Base-by-base conservation (phyloP, 2,113 vertebrate genomes). In the Ptilonorhynchus violaceus region DNA sequence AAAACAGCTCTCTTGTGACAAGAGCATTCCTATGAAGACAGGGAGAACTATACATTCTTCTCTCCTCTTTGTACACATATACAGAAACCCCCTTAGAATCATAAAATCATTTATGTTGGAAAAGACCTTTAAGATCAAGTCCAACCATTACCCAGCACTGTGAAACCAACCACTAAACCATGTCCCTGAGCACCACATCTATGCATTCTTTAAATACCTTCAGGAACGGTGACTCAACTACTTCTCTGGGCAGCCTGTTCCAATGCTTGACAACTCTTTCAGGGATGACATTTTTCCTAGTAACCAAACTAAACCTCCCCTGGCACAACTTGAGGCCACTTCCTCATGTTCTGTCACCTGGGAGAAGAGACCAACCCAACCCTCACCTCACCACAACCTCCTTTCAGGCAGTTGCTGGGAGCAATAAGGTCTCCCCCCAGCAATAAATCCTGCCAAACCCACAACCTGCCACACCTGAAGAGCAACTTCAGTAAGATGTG, bases 361-460 rank as follows among this genome's bases (percentile, higher is more conserved):
- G 16, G 21, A 76, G 41, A 49, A 49, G 12, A 49, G 25, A 83
- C 11, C 0, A 0, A 69, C 15, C 25, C 0, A 0, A 55, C 41
- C 28, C 39, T 25, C 41, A 62, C 14, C 55, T 76, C 0, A 0
- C 21, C 22, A 47, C 39, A 55, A 47, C 7, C 6, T 69, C 46
- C 47, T 55, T 62, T 83, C 55, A 83, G 47, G n/a, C 41, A 62
- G 30, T 7, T 90, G 22, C 31, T 62, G 72, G 50, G 47, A 69
- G 35, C 6, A 27, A 23, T 19, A 55, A 62, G 3, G 6, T 49
- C 21, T 41, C 6, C 30, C 35, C 63, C 62, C 31, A 62, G 70
- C 47, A 55, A 55, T 31, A 69, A 68, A 27, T 62, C 30, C n/a
- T 69, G 47, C 44, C 30, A 76, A 90, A 69, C 35, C 47, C 49